Conservation (phyloP, 2,888 invertebrate species). For the Sphecodes monilicornis region DNA sequence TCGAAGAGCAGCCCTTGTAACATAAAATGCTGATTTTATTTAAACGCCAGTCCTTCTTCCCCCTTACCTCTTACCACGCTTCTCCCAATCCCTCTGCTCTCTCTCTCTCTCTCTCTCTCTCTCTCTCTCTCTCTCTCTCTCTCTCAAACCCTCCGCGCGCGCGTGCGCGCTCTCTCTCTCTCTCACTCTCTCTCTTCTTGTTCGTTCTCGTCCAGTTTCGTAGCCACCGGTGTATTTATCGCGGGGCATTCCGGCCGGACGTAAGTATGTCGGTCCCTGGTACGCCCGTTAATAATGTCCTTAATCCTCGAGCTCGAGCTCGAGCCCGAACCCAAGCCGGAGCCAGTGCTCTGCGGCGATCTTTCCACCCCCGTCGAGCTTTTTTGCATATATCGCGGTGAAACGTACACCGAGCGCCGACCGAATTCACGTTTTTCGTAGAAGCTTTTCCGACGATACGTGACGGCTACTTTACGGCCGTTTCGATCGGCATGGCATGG, state of each 20-base stretch:
- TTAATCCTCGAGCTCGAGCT: slow-evolving; percentile 78
- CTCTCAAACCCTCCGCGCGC: too few relatives aligned
- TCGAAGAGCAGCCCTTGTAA: slow-evolving; percentile 76
- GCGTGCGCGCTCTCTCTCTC: slow-evolving; percentile 48
- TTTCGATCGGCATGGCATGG: slow-evolving; percentile 59
- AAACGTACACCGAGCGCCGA: slow-evolving; percentile 60
- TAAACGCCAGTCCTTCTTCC: slow-evolving; percentile 71
- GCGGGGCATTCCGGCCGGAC: slow-evolving; percentile 81
- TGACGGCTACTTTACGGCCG: slow-evolving; percentile 70
- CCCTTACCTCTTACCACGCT: slow-evolving; percentile 32
- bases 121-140: slow-evolving; percentile 44
- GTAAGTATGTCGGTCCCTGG: slow-evolving; percentile 81
- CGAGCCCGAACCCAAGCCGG: slow-evolving; percentile 46
- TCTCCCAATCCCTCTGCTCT: slow-evolving; percentile 42
- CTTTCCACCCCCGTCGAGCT: slow-evolving; percentile 62
- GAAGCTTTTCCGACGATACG: slow-evolving; percentile 70
- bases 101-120: not conserved
- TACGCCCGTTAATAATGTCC: slow-evolving; percentile 83
- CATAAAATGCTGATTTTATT: slow-evolving; percentile 84
- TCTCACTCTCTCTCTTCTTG: slow-evolving; percentile 48
- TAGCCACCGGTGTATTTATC: slow-evolving; percentile 80
- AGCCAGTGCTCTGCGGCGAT: slow-evolving; percentile 63
- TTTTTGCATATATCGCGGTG: slow-evolving; percentile 70
- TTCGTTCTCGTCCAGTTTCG: slow-evolving; percentile 66
- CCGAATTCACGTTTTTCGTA: slow-evolving; percentile 69